Conservation (phyloP, 2,888 invertebrate genomes). For the Mesorhabditis spiculigera region DNA sequence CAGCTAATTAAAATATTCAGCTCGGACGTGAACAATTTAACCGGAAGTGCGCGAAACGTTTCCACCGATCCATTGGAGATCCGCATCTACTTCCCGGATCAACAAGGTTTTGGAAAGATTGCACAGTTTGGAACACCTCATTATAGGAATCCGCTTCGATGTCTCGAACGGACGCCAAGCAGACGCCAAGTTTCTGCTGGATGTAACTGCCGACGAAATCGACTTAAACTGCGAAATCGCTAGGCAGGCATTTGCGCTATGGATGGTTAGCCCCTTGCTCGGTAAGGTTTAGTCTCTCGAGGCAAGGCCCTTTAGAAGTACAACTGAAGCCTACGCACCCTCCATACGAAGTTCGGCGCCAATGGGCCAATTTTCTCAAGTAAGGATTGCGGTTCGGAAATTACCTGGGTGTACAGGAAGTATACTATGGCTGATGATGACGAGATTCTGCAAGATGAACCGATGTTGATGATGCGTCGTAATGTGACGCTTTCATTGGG, state of each 20-base stretch:
- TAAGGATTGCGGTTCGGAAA: background rate
- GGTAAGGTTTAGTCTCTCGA: slow-evolving; percentile 11
- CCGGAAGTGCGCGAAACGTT: background rate
- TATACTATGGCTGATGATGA: background rate
- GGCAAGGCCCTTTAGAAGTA: slow-evolving; percentile 17
- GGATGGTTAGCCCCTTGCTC: slow-evolving; percentile 23
- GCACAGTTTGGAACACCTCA: background rate
- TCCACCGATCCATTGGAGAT: background rate
- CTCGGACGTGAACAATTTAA: background rate
- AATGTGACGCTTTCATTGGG: slow-evolving; percentile 12
- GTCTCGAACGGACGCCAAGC: slow-evolving; percentile 15
- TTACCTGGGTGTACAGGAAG: slow-evolving; percentile 1
- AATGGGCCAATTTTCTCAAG: slow-evolving; percentile 19
- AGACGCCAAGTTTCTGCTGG: slow-evolving; percentile 10
- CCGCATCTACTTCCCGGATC: slow-evolving; percentile 4
- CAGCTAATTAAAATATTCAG: too few relatives aligned
- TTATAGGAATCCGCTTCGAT: background rate
- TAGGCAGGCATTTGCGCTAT: slow-evolving; percentile 19
- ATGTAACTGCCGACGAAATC: slow-evolving; percentile 12
- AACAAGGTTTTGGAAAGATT: background rate
- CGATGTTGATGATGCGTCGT: slow-evolving; percentile 21
- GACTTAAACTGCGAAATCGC: slow-evolving; percentile 13
- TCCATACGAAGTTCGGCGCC: slow-evolving; percentile 18
- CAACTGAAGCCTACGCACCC: slow-evolving; percentile 22
- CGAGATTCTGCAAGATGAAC: slow-evolving; percentile 14